Evolutionary conservation across 2,797 vertebrate species (phyloP).

Genomic region (Moxostoma hubbsi): DNA sequence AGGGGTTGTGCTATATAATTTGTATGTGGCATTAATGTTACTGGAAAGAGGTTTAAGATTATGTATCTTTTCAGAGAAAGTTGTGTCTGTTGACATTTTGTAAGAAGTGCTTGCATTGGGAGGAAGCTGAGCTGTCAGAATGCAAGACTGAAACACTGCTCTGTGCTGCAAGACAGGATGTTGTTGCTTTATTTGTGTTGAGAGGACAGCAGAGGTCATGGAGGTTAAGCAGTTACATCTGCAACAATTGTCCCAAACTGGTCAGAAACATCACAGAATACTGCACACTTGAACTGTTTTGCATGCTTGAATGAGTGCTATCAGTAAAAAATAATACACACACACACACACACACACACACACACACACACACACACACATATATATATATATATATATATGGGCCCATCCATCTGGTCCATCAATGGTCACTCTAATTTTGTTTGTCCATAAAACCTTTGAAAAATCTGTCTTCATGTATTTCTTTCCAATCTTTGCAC

Average conservation of each 20-base stretch:
- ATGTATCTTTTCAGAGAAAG: conserved; percentile 14
- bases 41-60: conserved; percentile 8
- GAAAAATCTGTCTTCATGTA: no score
- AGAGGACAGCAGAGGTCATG: conserved; percentile 74
- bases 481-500: no score
- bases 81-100: conserved; percentile 22
- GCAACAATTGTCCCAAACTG: conserved; percentile 69
- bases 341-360: no score
- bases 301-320: neutral
- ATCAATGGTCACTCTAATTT: no score
- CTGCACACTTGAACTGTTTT: conserved; percentile 19
- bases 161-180: conserved; percentile 74
- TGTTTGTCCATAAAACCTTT: no score
- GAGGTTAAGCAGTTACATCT: conserved; percentile 81
- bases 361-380: no score
- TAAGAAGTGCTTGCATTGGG: conserved; percentile 61
- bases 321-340: neutral
- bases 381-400: no score
- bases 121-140: conserved; percentile 71
- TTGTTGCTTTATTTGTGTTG: conserved; percentile 80
- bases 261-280: conserved; percentile 39
- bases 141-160: conserved; percentile 46
- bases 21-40: neutral
- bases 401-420: no score
- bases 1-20: neutral